Evolutionary conservation across 2,113 vertebrate species (phyloP).

Genomic region (Saguinus imperator): DNA sequence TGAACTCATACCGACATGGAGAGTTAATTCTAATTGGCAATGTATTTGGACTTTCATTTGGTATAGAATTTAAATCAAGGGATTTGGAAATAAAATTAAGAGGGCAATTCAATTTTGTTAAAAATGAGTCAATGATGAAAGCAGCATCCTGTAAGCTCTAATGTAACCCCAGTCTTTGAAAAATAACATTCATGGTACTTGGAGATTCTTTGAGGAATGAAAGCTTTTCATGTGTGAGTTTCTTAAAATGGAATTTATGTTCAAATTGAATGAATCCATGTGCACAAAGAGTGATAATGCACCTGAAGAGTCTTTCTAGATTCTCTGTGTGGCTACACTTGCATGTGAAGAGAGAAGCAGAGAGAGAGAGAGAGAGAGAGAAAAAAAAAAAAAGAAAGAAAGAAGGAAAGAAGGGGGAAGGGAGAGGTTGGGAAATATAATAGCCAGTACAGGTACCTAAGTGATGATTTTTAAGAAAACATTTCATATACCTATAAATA

Average conservation of each 20-base stretch:
- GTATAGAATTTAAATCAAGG: conserved; percentile 22
- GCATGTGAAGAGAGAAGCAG: background rate
- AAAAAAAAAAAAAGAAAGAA: no score
- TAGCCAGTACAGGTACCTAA: background rate
- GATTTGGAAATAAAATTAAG: conserved; percentile 49
- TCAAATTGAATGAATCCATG: conserved; percentile 41
- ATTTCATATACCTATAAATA: background rate
- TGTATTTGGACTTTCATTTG: conserved; percentile 46
- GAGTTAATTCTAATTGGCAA: background rate
- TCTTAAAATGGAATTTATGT: conserved; percentile 60
- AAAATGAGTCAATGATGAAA: conserved; percentile 57
- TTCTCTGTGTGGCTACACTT: background rate
- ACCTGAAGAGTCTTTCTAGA: background rate
- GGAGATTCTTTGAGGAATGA: conserved; percentile 53
- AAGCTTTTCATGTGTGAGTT: conserved; percentile 63
- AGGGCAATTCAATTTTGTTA: conserved; percentile 22
- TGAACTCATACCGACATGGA: background rate
- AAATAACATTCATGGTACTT: conserved; percentile 53
- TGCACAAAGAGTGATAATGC: background rate
- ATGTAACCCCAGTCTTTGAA: conserved; percentile 58
- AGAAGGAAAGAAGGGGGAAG: background rate
- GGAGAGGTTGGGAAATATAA: background rate
- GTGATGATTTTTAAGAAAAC: background rate
- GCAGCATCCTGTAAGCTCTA: conserved; percentile 35
- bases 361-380: background rate